phyloP scores from a whole-genome alignment of 2,888 invertebrate genomes.

The Notodonta dromedarius region DNA sequence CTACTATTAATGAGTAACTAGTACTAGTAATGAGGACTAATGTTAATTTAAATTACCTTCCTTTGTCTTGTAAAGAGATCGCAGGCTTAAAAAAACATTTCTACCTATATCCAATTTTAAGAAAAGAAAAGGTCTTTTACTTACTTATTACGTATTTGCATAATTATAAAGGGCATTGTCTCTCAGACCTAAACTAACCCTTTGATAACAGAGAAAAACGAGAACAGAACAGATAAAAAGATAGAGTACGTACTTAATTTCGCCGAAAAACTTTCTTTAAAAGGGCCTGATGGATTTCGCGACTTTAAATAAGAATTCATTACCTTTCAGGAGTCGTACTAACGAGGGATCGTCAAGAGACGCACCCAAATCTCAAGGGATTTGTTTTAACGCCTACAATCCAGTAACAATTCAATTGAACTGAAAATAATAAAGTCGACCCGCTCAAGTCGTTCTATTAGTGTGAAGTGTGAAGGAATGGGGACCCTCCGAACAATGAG shows the following conservation, averaged over 20 bases:
- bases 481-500: slow-evolving; percentile 63
- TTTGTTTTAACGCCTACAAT: slow-evolving; percentile 48
- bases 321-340: slow-evolving; percentile 24
- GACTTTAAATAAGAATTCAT: slow-evolving; percentile 35
- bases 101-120: too few species aligned
- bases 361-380: slow-evolving; percentile 32
- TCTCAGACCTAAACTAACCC: background rate
- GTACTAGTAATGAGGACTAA: too few species aligned
- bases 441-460: slow-evolving; percentile 58
- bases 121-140: too few species aligned
- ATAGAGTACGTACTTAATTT: slow-evolving; percentile 11
- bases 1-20: too few species aligned
- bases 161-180: background rate
- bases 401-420: slow-evolving; percentile 59
- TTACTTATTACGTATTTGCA: background rate
- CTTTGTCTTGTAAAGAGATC: too few species aligned
- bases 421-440: slow-evolving; percentile 57
- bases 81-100: too few species aligned
- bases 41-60: too few species aligned
- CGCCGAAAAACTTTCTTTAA: slow-evolving; percentile 18
- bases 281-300: slow-evolving; percentile 13
- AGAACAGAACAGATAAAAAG: slow-evolving; percentile 15
- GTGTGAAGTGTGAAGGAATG: slow-evolving; percentile 58
- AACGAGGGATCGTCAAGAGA: slow-evolving; percentile 16
- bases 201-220: slow-evolving; percentile 7